These are phyloP conservation scores for Enteromius anoplus DNA, from an alignment of 2,797 vertebrate species.

Conservation along the genomic window DNA sequence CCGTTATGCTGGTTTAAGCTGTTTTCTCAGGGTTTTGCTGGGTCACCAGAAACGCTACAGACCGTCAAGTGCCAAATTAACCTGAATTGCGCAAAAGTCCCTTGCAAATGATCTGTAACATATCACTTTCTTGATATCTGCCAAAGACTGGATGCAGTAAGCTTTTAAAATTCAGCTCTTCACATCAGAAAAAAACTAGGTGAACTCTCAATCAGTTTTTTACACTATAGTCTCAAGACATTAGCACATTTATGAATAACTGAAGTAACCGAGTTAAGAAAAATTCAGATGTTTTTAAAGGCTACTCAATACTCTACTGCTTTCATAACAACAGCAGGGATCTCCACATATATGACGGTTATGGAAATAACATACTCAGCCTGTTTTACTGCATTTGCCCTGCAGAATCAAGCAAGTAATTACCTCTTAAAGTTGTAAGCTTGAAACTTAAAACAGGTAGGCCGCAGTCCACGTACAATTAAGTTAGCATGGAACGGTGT, in stretches of 20 bases:
- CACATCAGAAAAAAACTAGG: neutral
- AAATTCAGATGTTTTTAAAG: neutral
- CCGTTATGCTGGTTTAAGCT: neutral
- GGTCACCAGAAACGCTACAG: constrained; percentile 17
- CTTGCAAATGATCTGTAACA: constrained; percentile 26
- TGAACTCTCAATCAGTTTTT: neutral
- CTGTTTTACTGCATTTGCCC: constrained; percentile 29
- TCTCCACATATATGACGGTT: constrained; percentile 5
- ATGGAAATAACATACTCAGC: constrained; percentile 27
- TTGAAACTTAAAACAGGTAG: constrained; percentile 34
- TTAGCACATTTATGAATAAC: neutral
- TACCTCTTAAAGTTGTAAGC: constrained; percentile 21
- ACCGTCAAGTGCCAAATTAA: constrained; percentile 30
- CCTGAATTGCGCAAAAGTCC: constrained; percentile 32
- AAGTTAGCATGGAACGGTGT: constrained; percentile 35
- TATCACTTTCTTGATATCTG: constrained; percentile 18
- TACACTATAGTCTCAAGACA: neutral
- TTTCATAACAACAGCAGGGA: neutral
- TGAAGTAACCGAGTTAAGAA: neutral
- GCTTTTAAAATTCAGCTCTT: constrained; percentile 10
- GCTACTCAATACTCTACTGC: neutral
- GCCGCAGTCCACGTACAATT: constrained; percentile 23
- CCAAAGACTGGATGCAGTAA: constrained; percentile 29
- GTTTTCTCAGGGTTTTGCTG: neutral
- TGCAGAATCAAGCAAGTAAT: constrained; percentile 25